Evolutionary conservation across 2,797 vertebrate genomes (phyloP).

Genomic region (Novumbra hubbsi): DNA sequence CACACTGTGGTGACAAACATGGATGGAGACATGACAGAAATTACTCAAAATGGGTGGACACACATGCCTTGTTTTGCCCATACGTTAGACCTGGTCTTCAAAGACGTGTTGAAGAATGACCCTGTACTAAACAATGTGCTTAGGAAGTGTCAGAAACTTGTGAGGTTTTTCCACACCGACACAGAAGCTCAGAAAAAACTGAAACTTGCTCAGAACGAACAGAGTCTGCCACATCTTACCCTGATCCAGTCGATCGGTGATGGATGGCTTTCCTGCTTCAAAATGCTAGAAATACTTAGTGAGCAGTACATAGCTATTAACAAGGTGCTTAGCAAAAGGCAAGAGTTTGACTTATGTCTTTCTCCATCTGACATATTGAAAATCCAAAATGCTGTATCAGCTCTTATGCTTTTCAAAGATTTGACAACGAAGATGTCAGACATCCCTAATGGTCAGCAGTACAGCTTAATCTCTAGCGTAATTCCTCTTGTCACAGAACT

Average conservation of each 20-base stretch:
- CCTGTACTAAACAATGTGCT: constrained; percentile 4
- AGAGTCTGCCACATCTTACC: not conserved
- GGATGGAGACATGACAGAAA: constrained; percentile 14
- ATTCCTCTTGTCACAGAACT: constrained; percentile 29
- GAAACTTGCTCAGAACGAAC: not conserved
- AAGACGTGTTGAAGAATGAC: not conserved
- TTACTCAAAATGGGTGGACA: constrained; percentile 10
- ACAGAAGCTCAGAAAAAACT: not conserved
- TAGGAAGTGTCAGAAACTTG: constrained; percentile 28
- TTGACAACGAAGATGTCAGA: not conserved
- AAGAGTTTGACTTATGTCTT: constrained; percentile 5
- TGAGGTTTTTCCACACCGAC: constrained; percentile 25
- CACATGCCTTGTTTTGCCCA: constrained; percentile 40
- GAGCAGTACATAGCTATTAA: constrained; percentile 18
- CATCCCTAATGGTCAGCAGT: constrained; percentile 8
- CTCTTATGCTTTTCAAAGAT: constrained; percentile 5
- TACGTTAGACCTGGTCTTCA: constrained; percentile 27
- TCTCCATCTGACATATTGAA: constrained; percentile 24
- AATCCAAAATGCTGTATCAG: constrained; percentile 2
- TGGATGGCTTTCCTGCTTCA: constrained; percentile 23
- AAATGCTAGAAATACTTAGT: constrained; percentile 26
- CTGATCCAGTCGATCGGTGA: constrained; percentile 11
- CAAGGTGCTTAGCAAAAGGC: not conserved
- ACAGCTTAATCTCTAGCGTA: constrained; percentile 30
- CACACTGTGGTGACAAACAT: constrained; percentile 25